Base-by-base conservation (phyloP, 2,113 vertebrate genomes). In the Raphicerus campestris region DNA sequence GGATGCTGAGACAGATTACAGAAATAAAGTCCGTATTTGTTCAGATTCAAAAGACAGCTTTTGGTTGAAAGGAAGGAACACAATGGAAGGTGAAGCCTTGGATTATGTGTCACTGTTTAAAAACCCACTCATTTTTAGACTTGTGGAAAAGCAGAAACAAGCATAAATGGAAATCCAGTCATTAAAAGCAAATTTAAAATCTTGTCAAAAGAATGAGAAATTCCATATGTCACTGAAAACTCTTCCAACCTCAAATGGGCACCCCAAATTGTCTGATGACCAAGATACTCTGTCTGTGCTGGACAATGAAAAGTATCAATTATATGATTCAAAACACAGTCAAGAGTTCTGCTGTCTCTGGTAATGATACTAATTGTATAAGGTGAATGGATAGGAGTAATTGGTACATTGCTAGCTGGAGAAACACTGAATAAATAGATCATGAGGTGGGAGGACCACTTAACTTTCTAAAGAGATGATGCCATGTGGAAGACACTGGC, bases 1-100 rank as follows among this genome's bases (percentile, higher is more conserved):
- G 56, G 70, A 19, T 95, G 63, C 80, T 66, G 93, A 60, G 35
- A 5, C 32, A 93, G 26, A 83, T 53, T 66, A 19, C 30, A 84
- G 58, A 95, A 92, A 92, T n/a, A 70, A 87, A 92, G 15, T n/a
- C 55, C 92, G 13, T 42, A 42, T 93, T 95, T 97, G 66, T 95
- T 97, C 35, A 94, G 51, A 91, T 87, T 93, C 14, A 19, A 53
- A 80, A 96, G 42, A 89, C 53, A 75, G 61, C 32, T 86, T 58
- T 13, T 73, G 17, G 45, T 45, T 45, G 70, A 87, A 78, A 80
- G 10, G 22, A 93, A 73, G 42, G 4, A 60, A 22, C 10, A 28
- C 32, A 51, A 81, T 49, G 24, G 42, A 89, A 87, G 47, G 47
- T 83, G 75, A 95, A 87, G n/a, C 91, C 13, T 26, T 70, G 19